Evolutionary conservation across 2,888 invertebrate species (phyloP).

Genomic region (Dugesia japonica): DNA sequence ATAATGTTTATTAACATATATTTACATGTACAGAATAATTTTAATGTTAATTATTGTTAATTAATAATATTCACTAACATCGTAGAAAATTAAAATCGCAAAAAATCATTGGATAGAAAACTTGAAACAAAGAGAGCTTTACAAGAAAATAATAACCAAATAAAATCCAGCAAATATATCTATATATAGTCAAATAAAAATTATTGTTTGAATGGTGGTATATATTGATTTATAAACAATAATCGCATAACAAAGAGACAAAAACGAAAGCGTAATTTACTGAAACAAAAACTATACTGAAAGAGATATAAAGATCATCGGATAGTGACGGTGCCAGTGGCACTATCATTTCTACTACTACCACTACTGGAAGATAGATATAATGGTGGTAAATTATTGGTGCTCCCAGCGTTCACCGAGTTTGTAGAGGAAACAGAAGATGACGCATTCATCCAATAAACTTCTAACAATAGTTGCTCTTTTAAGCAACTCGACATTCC

Average conservation of each 20-base stretch:
- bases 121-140: neutral
- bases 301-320: conserved; percentile 2
- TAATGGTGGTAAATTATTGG: conserved; percentile 1
- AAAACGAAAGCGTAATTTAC: conserved; percentile 12
- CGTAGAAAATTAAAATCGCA: conserved; percentile 10
- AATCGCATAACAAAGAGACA: neutral
- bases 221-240: neutral
- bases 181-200: neutral
- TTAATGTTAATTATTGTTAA: too few species aligned
- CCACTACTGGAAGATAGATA: conserved; percentile 12
- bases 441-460: neutral
- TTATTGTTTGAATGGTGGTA: neutral
- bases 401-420: neutral
- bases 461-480: neutral
- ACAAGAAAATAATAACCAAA: neutral
- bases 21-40: neutral
- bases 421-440: conserved; percentile 6
- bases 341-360: conserved; percentile 11
- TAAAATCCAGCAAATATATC: neutral
- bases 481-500: neutral
- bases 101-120: neutral
- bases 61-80: neutral
- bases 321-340: neutral
- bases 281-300: neutral
- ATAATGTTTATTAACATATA: neutral